phyloP scores from a whole-genome alignment of 2,888 invertebrate species.

The Pyrgus malvae region DNA sequence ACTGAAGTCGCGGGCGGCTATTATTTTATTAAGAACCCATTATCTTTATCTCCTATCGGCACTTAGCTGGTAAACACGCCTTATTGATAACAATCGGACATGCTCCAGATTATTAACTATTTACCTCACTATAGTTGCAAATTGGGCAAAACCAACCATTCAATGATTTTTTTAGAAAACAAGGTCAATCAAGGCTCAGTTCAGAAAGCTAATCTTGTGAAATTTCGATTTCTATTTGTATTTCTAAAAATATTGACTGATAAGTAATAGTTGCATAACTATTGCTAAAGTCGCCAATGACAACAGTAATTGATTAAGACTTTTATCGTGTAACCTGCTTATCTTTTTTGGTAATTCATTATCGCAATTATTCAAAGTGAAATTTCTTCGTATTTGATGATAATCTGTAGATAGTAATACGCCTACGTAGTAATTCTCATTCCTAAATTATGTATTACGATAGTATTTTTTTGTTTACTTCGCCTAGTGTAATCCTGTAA shows the following conservation, averaged over 20 bases:
- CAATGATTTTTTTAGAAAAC: constrained; percentile 41
- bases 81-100: constrained; percentile 36
- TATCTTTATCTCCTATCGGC: constrained; percentile 26
- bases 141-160: constrained; percentile 26
- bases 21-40: not conserved
- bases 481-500: too few species aligned
- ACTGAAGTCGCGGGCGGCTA: too few species aligned
- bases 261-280: constrained; percentile 28
- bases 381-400: constrained; percentile 14
- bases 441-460: too few species aligned
- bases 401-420: constrained; percentile 29
- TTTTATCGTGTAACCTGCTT: constrained; percentile 5
- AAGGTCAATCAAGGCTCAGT: constrained; percentile 49
- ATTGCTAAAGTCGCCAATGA: constrained; percentile 15
- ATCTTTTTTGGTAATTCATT: constrained; percentile 7
- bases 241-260: constrained; percentile 28
- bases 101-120: constrained; percentile 38
- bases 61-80: constrained; percentile 28
- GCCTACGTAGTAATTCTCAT: too few species aligned
- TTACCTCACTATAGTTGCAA: constrained; percentile 31
- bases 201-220: constrained; percentile 53
- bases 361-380: constrained; percentile 1
- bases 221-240: constrained; percentile 38
- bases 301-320: constrained; percentile 4
- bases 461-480: too few species aligned